Percentiles rank a stretch among this genome's conserved stretches.
Evolutionary conservation across 2,113 vertebrate species (phyloP).

Genomic region (Monopterus albus): DNA sequence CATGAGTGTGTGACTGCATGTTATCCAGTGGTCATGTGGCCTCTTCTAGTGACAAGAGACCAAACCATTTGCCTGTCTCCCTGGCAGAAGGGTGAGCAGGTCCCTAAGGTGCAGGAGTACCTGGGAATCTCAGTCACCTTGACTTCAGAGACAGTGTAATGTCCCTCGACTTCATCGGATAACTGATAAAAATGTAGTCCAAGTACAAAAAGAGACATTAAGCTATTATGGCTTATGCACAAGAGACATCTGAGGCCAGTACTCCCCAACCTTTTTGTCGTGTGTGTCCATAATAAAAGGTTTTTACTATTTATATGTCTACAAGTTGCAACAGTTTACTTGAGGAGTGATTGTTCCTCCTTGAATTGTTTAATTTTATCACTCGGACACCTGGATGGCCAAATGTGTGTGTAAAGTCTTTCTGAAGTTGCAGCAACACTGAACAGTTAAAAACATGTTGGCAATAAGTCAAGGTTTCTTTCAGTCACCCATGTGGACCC

Average conservation of each 20-base stretch:
- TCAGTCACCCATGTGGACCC: slow-evolving; percentile 8
- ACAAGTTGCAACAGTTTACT: no score
- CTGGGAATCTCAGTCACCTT: neutral
- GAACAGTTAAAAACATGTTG: slow-evolving; percentile 34
- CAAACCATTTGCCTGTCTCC: slow-evolving; percentile 23
- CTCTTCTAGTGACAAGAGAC: slow-evolving; percentile 22
- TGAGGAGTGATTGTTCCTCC: no score
- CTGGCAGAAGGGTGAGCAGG: neutral
- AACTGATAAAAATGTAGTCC: neutral
- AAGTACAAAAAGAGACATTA: neutral
- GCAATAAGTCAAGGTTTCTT: slow-evolving; percentile 18
- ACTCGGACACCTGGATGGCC: no score
- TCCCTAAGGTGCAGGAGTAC: slow-evolving; percentile 8
- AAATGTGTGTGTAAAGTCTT: no score
- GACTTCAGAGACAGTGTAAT: neutral
- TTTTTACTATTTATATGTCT: no score
- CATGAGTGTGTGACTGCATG: slow-evolving; percentile 27
- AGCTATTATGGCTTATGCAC: neutral
- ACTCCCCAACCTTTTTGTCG: neutral
- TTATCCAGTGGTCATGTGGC: neutral
- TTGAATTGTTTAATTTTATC: no score
- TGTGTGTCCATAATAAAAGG: no score
- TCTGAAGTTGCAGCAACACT: slow-evolving; percentile 1
- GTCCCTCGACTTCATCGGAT: no score
- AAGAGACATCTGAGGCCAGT: neutral